These are phyloP conservation scores for Hipparchia sbordonii DNA, from an alignment of 2,888 invertebrate species.

Conservation along the genomic window DNA sequence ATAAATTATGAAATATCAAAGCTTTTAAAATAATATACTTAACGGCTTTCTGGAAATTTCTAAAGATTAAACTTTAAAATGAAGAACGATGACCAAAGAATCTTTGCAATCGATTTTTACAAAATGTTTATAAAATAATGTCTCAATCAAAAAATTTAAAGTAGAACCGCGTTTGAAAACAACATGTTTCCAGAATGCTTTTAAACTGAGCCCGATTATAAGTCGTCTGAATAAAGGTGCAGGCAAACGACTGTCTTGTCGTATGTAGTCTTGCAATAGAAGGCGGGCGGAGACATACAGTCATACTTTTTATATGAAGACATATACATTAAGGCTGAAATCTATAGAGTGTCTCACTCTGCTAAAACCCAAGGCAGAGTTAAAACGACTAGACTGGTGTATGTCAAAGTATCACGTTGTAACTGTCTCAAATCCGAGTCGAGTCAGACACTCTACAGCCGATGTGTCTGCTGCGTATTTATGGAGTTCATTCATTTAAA, in stretches of 20 bases:
- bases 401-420: too few species aligned
- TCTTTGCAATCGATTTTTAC: background rate
- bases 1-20: background rate
- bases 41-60: background rate
- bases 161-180: background rate
- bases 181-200: constrained; percentile 5
- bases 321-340: too few species aligned
- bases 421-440: too few species aligned
- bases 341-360: too few species aligned
- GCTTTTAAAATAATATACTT: background rate
- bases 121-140: background rate
- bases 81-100: background rate
- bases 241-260: background rate
- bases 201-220: background rate
- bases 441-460: too few species aligned
- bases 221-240: background rate
- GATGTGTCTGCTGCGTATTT: too few species aligned
- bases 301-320: too few species aligned
- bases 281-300: background rate
- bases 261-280: background rate
- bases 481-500: too few species aligned
- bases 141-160: background rate
- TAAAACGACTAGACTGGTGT: too few species aligned
- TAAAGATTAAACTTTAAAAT: background rate
- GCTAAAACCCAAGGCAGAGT: too few species aligned